These are phyloP conservation scores for Enteromius paludinosus DNA, from an alignment of 2,797 vertebrate species.

Conservation along the genomic window DNA sequence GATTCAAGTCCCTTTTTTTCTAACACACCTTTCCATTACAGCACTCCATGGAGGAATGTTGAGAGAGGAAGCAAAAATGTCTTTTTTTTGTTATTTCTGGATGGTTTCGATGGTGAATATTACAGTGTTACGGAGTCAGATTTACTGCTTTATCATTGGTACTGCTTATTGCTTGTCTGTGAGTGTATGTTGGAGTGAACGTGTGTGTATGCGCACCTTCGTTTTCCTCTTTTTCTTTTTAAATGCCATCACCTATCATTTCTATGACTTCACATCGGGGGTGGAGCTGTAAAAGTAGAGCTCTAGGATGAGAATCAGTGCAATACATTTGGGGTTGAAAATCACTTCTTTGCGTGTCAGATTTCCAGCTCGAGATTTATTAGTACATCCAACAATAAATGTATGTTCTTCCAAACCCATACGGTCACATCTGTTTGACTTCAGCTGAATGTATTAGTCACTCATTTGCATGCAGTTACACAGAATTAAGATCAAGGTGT, in stretches of 20 bases:
- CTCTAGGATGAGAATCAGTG: conserved; percentile 17
- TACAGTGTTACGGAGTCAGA: conserved; percentile 22
- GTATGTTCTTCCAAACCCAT: neutral
- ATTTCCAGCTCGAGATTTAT: neutral
- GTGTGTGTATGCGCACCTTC: neutral
- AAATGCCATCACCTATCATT: neutral
- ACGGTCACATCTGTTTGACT: neutral
- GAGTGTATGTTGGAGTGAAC: conserved; percentile 19
- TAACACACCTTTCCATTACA: neutral
- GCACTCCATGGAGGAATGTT: neutral
- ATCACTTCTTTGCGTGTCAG: neutral
- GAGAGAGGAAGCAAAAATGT: neutral
- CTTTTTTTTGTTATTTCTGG: neutral
- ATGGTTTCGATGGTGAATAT: neutral
- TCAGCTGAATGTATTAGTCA: neutral
- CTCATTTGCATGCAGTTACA: neutral
- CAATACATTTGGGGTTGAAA: conserved; percentile 2
- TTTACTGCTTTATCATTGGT: neutral
- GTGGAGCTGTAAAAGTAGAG: neutral
- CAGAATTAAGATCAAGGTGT: neutral
- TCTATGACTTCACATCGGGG: neutral
- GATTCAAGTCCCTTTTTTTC: neutral
- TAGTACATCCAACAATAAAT: no score
- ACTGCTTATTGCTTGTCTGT: conserved; percentile 1
- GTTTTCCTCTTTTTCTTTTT: neutral